Conservation (phyloP, 1,140 invertebrate genomes). For the Papilio aristodemus region DNA sequence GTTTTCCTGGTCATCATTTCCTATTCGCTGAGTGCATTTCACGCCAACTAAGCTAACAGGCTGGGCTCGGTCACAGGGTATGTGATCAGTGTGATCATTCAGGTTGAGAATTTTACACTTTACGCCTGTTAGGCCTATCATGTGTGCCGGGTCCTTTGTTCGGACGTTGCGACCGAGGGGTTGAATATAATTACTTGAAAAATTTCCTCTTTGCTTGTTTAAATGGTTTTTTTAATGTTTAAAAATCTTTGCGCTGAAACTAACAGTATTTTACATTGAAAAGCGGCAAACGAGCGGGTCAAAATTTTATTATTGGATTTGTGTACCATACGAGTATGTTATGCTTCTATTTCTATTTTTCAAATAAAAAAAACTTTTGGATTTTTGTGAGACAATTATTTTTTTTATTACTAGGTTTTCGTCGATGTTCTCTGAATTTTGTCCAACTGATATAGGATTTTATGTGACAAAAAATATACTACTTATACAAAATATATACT, state of each 20-base stretch:
- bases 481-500: too few species aligned
- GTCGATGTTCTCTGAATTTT: too few species aligned
- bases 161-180: slow-evolving; percentile 47
- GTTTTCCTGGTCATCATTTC: slow-evolving; percentile 55
- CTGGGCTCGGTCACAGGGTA: slow-evolving; percentile 25
- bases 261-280: background rate
- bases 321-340: too few species aligned
- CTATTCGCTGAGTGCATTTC: slow-evolving; percentile 55
- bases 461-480: too few species aligned
- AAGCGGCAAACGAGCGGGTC: too few species aligned
- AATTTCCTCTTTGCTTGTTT: slow-evolving; percentile 13
- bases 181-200: slow-evolving; percentile 29
- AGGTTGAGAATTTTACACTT: slow-evolving; percentile 59
- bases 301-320: too few species aligned
- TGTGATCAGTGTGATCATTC: slow-evolving; percentile 45
- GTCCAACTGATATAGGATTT: too few species aligned
- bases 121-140: slow-evolving; percentile 69
- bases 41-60: slow-evolving; percentile 45
- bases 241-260: slow-evolving; percentile 25
- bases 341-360: too few species aligned
- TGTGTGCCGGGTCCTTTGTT: slow-evolving; percentile 52
- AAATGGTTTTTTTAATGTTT: background rate
- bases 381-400: too few species aligned
- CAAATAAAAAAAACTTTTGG: too few species aligned
- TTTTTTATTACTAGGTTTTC: too few species aligned